Base-by-base conservation (phyloP, 1,140 invertebrate genomes). In the Dysdera silvatica region DNA sequence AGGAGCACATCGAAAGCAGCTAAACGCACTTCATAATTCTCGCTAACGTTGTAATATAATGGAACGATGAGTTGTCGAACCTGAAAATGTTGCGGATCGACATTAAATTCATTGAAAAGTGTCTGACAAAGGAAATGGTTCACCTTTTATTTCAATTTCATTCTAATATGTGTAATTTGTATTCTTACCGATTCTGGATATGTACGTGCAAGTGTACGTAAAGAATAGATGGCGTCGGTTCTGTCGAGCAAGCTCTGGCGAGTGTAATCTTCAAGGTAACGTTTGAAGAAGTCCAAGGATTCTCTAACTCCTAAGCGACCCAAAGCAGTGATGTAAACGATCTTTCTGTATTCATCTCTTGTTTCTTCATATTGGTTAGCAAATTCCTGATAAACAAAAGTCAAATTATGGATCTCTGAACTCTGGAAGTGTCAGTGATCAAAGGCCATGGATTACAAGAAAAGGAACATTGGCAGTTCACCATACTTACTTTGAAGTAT, bases 401-500 rank as follows among this genome's bases (percentile, higher is more conserved):
- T n/a, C n/a, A n/a, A n/a, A n/a, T n/a, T 26, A 58, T 45, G 24
- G 18, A 3, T 45, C 18, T 20, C 18, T 20, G 8, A 23, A 10
- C 7, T n/a, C 2, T n/a, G 18, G 12, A 20, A 20, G 18, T 45
- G 18, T 7, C 7, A n/a, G n/a, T 14, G 18, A 20, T 14, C 18
- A 45, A 45, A 43, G 24, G 2, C 41, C 2, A 18, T 41, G 28
- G 12, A 8, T 55, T 14, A 18, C 14, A 18, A 40, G 18, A 40
- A 18, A 10, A 35, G n/a, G 5, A 35, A 12, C 10, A 14, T 33
- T n/a, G n/a, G n/a, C n/a, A n/a, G n/a, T n/a, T n/a, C n/a, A n/a
- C n/a, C n/a, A n/a, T n/a, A 55, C 57, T 57, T 26, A 66, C 64
- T 1, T 66, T 35, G n/a, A 61, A 60, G 18, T 66, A 66, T 40